Evolutionary conservation across 2,888 invertebrate genomes (phyloP), one percentile per base, ranked within the genome.

Genomic region (Cheilosia urbana): DNA sequence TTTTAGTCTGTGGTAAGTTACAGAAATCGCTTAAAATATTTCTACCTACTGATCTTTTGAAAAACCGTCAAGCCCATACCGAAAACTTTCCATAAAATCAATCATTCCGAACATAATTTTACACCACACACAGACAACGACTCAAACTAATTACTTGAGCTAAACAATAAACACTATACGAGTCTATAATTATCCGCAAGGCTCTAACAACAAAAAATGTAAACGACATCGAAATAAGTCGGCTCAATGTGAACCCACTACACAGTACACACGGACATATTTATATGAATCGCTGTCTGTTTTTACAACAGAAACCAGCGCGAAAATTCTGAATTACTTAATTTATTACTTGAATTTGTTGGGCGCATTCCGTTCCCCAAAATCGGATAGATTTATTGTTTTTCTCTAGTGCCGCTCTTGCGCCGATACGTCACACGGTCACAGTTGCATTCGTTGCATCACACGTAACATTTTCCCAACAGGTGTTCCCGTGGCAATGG

Each of bases 401-500:
- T 47, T 49, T 45, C 45, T 45, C 30, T 6, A 4, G 42, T 60
- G n/a, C 37, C 40, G 11, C 30, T 49, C 42, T 49, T 24, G 15
- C 24, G 60, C 42, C 45, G 24, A 62, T 45, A 34, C 72, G 65
- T 84, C 75, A 27, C 27, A 27, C 27, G 27, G 27, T 27, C 27
- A 71, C 40, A 79, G 69, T 79, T 84, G 78, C 75, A 84, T 79
- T 68, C 58, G 63, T 75, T 79, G 65, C 65, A 75, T 79, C 72
- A 63, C 66, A 57, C 45, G 55, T 72, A 66, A 79, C 53, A 73
- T 72, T 72, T 81, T 68, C 40, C 76, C 42, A 81, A 60, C 85
- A 85, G 80, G 80, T 85, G 85, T 58, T 76, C n/a, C 6, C 9
- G 3, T 66, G 55, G 7, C 4, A 60, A 24, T 21, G 51, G 19